Evolutionary conservation across 2,888 invertebrate genomes (phyloP).

Genomic region (Leptothorax acervorum): DNA sequence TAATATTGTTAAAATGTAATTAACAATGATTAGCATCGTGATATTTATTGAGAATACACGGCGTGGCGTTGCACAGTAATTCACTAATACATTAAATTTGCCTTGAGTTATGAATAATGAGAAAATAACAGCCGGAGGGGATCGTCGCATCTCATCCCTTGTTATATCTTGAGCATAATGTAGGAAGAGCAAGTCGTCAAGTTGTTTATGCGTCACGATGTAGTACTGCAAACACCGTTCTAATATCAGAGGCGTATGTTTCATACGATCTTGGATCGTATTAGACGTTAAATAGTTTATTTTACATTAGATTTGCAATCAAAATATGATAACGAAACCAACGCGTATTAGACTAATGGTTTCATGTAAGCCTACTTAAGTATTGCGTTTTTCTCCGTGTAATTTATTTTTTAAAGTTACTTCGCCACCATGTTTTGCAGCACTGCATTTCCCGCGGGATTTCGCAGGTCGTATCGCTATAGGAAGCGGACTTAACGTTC

Average conservation of each 20-base stretch:
- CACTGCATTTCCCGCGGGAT: neutral
- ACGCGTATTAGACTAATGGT: neutral
- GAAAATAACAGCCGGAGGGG: conserved; percentile 26
- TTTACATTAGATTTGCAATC: neutral
- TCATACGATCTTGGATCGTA: neutral
- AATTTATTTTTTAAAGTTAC: neutral
- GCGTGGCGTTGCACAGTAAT: neutral
- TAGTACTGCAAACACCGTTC: neutral
- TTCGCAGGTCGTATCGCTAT: too few relatives aligned
- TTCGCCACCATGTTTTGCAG: neutral
- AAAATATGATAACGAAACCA: neutral
- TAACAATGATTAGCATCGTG: neutral
- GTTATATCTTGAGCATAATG: neutral
- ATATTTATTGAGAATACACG: conserved; percentile 25
- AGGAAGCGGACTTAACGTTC: neutral
- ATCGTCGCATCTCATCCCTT: neutral
- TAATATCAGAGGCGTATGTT: neutral
- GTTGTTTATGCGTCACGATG: conserved; percentile 2
- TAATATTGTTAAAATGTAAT: conserved; percentile 7
- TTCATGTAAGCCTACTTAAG: neutral
- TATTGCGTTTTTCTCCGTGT: neutral
- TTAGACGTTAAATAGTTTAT: neutral
- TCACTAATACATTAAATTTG: conserved; percentile 20
- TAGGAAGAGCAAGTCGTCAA: neutral
- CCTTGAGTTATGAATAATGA: conserved; percentile 13